Base-by-base conservation (phyloP, 2,888 invertebrate species). In the Protophormia terraenovae region DNA sequence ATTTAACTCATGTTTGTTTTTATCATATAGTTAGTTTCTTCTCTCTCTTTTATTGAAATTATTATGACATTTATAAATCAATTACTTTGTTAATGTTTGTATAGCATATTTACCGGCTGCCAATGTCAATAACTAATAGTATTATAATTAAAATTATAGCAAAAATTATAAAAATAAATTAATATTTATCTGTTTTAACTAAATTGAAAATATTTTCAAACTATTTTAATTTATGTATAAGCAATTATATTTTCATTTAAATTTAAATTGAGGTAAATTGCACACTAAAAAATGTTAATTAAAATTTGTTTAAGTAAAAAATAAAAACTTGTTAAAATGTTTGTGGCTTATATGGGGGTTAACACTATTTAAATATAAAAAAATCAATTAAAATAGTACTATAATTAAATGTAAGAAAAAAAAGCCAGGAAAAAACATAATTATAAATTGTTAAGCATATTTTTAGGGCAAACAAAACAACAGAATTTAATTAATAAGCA, bases 51-150 rank as follows among this genome's bases (percentile, higher is more conserved):
- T 55, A 72, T 53, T 45, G 27, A 72, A 45, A 32, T n/a, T n/a
- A n/a, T n/a, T n/a, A n/a, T n/a, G n/a, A 45, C 69, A 82, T n/a
- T n/a, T n/a, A n/a, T 82, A 82, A 85, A 85, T 79, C 82, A 82
- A 85, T 85, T 85, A 85, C 35, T 29, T 75, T 50, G 32, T 64
- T 71, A 82, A 32, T 85, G 55, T 73, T 81, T 82, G 47, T 27
- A 2, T 47, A n/a, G 66, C 66, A 76, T 41, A 84, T 64, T 41
- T 66, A 27, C 62, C 45, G 22, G 38, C 71, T n/a, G n/a, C n/a
- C n/a, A n/a, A n/a, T n/a, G n/a, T n/a, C n/a, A n/a, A n/a, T n/a
- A n/a, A n/a, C n/a, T 47, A 67, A 77, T 67, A 58, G 67, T 19
- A 47, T 69, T 60, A 77, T 50, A 66, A 80, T 72, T 45, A 72